Percentiles rank a stretch among this genome's conserved stretches.
Evolutionary conservation across 2,888 invertebrate species (phyloP).

Genomic region (Nebria salina): DNA sequence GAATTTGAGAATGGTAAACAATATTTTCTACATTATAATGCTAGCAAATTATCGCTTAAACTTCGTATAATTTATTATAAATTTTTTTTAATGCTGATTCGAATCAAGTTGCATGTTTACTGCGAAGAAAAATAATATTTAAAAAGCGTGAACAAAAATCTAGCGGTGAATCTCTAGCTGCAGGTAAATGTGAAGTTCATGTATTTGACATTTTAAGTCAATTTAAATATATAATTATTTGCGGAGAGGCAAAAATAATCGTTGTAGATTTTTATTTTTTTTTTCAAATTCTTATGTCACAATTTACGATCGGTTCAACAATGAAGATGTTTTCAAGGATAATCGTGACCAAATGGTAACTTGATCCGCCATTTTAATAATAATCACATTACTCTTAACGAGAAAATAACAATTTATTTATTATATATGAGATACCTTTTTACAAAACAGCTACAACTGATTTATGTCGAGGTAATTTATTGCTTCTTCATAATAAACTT

Average conservation of each 20-base stretch:
- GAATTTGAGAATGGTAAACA: conserved; percentile 1
- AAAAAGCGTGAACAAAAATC: not conserved
- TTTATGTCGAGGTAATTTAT: not conserved
- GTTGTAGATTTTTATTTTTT: not conserved
- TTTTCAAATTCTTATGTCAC: conserved; percentile 22
- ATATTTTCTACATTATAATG: not conserved
- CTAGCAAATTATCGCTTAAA: not conserved
- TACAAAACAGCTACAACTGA: not conserved
- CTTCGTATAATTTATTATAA: not conserved
- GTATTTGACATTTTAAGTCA: conserved; percentile 37
- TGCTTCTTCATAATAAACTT: not conserved
- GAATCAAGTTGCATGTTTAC: not conserved
- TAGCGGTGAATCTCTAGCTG: not conserved
- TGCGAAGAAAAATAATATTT: not conserved
- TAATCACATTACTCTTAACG: conserved; percentile 25
- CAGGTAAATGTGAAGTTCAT: conserved; percentile 10
- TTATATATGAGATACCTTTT: not conserved
- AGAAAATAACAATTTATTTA: conserved; percentile 41
- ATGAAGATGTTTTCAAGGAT: conserved; percentile 42
- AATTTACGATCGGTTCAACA: conserved; percentile 38
- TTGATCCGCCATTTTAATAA: conserved; percentile 35
- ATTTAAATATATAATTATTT: conserved; percentile 42
- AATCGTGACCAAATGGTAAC: conserved; percentile 30
- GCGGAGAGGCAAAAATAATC: conserved; percentile 12
- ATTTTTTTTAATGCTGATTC: not conserved